phyloP scores from a whole-genome alignment of 2,113 vertebrate species.

The Gymnarchus niloticus region DNA sequence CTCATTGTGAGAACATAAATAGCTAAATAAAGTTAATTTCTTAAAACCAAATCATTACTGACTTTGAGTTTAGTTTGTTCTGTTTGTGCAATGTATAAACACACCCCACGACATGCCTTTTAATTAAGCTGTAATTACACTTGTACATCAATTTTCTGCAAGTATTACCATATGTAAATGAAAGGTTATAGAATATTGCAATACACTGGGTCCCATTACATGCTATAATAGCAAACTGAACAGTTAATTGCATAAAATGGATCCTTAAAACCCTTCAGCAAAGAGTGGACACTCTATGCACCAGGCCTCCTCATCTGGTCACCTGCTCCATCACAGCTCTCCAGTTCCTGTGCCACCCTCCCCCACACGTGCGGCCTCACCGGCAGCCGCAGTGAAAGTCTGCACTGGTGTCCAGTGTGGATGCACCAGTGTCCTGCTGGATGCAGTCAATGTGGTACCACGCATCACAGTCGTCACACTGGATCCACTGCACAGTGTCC shows the following conservation, averaged over 20 bases:
- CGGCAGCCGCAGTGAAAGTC: conserved; percentile 74
- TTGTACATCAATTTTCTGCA: background rate
- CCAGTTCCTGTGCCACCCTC: background rate
- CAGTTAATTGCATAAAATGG: background rate
- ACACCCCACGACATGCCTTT: background rate
- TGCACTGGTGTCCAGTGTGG: conserved; percentile 60
- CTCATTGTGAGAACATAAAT: background rate
- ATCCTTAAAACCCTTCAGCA: background rate
- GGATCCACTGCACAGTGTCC: conserved; percentile 80
- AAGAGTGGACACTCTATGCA: background rate
- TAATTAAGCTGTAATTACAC: conserved; percentile 6
- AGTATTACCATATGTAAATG: background rate
- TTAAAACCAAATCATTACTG: background rate
- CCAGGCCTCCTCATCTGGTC: background rate
- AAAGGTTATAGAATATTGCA: conserved; percentile 7
- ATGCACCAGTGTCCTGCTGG: conserved; percentile 59
- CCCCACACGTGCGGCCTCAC: conserved; percentile 29
- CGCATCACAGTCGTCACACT: conserved; percentile 76
- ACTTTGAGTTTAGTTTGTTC: background rate
- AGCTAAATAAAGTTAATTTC: background rate
- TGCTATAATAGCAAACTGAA: background rate
- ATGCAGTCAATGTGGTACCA: conserved; percentile 78
- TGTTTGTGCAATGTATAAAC: background rate
- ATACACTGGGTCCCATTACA: background rate
- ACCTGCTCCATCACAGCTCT: background rate